Evolutionary conservation across 2,888 invertebrate genomes (phyloP), one percentile per base, ranked within the genome.

Genomic region (Ceriagrion tenellum): DNA sequence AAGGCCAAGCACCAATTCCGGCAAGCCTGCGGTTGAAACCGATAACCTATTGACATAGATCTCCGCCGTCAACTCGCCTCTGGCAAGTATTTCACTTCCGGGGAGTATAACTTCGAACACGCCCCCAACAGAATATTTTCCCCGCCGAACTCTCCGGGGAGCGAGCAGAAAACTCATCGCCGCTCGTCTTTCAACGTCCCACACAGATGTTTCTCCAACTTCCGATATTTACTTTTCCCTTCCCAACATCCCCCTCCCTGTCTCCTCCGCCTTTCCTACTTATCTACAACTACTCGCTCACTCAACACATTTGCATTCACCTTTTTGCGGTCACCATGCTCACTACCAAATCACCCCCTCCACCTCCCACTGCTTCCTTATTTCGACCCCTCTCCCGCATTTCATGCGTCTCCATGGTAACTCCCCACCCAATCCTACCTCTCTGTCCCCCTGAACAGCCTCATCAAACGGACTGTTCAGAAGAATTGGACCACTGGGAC

Each of bases 171-270:
- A 81, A 81, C 81, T 81, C 81, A 81, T 81, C 35, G 81, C 81
- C 81, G 81, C 81, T 35, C 35, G 10, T 35, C 81, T 81, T 35
- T 35, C n/a, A 35, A 81, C 81, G 35, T 81, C 35, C 81, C 81
- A 35, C 0, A 35, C 81, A 81, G 35, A 81, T 81, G 81, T 81
- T 35, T 35, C 81, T 35, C 30, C 81, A 35, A 30, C 81, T 35
- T 81, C 81, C 81, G 81, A 81, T 81, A 81, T 81, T 81, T 81
- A 30, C 81, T 81, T 81, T 81, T 35, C 81, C 35, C 30, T 35
- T n/a, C n/a, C 18, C n/a, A 13, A 10, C 4, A 4, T 16, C 23
- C 63, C 63, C 63, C 16, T 23, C 63, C 23, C 63, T n/a, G n/a
- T 63, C 63, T 26, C 23, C 26, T 1, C 20, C 59, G 3, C 59